Percentiles rank a stretch among this genome's conserved stretches.
These are phyloP conservation scores for Drosophila monieri DNA, from an alignment of 2,888 invertebrate species.

Conservation along the genomic window DNA sequence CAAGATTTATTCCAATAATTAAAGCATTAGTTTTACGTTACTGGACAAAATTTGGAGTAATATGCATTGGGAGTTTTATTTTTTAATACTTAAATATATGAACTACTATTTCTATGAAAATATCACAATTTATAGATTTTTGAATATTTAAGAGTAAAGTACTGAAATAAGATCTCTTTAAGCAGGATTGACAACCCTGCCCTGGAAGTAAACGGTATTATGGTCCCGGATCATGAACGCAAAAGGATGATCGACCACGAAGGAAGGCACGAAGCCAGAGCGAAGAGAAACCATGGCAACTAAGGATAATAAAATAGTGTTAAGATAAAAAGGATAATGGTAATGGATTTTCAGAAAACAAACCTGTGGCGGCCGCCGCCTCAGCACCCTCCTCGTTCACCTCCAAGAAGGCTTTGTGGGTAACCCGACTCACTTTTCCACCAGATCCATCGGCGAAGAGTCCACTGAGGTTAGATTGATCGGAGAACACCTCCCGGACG, in stretches of 20 bases:
- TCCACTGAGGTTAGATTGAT: slow-evolving; percentile 13
- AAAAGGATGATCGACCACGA: slow-evolving; percentile 25
- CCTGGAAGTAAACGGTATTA: slow-evolving; percentile 23
- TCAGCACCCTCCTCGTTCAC: slow-evolving; percentile 91
- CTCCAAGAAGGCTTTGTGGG: slow-evolving; percentile 93
- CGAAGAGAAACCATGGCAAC: slow-evolving; percentile 11
- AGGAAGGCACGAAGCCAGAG: slow-evolving; percentile 8
- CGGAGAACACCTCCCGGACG: slow-evolving; percentile 24
- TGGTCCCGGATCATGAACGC: slow-evolving; percentile 28
- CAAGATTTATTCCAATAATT: neutral
- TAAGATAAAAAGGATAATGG: neutral
- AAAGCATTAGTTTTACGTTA: neutral
- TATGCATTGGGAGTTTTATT: neutral
- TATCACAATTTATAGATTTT: slow-evolving; percentile 1
- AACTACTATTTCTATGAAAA: neutral
- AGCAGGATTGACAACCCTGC: slow-evolving; percentile 19
- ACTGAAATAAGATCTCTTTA: neutral
- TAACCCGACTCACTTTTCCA: slow-evolving; percentile 86
- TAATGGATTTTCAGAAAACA: neutral
- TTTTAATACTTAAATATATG: neutral
- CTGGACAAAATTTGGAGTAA: neutral
- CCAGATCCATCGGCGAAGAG: slow-evolving; percentile 19
- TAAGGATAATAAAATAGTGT: slow-evolving; percentile 1
- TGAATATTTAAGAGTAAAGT: neutral
- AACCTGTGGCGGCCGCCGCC: slow-evolving; percentile 32